Base-by-base conservation (phyloP, 53 echinoderm and acorn worm genomes). In the Zoroaster sp. region DNA sequence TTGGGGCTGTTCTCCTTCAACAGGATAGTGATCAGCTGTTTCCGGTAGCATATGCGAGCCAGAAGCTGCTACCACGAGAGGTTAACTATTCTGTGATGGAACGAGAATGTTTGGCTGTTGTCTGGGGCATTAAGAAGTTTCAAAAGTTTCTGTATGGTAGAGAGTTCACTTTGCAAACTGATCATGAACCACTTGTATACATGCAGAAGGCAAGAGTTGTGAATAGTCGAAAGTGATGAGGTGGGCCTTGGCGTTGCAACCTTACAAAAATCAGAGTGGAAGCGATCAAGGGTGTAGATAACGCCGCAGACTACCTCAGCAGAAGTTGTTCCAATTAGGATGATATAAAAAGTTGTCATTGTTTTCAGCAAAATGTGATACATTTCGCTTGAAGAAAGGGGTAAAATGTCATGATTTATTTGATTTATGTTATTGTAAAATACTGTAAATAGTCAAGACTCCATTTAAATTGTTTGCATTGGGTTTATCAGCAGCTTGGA, bases 251-350 rank as follows among this genome's bases (percentile, higher is more conserved):
- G 18, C 68, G 2, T 31, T 88, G 2, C 92, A 92, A 41, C 89
- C 92, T 1, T 92, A 83, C 76, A 10, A 40, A n/a, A 11, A 88
- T 20, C 38, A 53, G 73, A 4, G 73, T 92, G 0, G 88, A 74
- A 47, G 92, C 74, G 25, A 92, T 92, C 20, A 80, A 74, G 63
- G 88, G 88, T 12, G 63, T 42, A 45, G 92, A 88, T 17, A 92
- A 92, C 52, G 44, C 82, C 14, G 92, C 92, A 67, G 92, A 92
- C 71, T 92, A 36, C 40, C 66, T 92, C 42, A 88, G 92, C 43
- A 68, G 87, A 25, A 66, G 67, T 66, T 28, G 32, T 31, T 66
- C 10, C 9, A 28, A 10, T 7, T 3, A 1, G 32, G 5, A 3
- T 66, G n/a, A n/a, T n/a, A n/a, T n/a, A n/a, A n/a, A n/a, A n/a